Conservation (phyloP, 1,140 invertebrate genomes). For the Apis laboriosa region DNA sequence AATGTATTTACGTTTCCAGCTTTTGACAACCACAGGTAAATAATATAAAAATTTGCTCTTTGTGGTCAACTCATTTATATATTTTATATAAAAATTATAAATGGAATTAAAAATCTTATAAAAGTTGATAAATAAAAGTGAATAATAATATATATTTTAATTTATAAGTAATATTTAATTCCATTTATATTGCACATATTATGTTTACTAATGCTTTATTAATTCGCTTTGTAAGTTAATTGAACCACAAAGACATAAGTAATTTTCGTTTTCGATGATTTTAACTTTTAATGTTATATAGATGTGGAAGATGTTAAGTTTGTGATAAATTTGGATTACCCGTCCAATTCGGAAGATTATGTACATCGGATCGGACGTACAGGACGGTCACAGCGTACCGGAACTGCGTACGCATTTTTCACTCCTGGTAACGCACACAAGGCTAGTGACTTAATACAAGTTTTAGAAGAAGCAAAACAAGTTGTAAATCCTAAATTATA, state of each 20-base stretch:
- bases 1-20: slow-evolving; percentile 81
- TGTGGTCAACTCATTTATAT: slow-evolving; percentile 75
- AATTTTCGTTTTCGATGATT: slow-evolving; percentile 51
- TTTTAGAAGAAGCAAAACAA: slow-evolving; percentile 88
- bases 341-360: slow-evolving; percentile 94
- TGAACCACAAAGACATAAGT: slow-evolving; percentile 78
- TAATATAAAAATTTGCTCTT: slow-evolving; percentile 78
- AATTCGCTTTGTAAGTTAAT: slow-evolving; percentile 75
- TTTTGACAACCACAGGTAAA: slow-evolving; percentile 77
- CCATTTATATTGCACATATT: slow-evolving; percentile 55
- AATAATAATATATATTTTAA: slow-evolving; percentile 8
- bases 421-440: slow-evolving; percentile 89
- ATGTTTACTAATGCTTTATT: slow-evolving; percentile 52
- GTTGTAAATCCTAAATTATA: slow-evolving; percentile 83
- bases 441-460: slow-evolving; percentile 85
- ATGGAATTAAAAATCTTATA: slow-evolving; percentile 55
- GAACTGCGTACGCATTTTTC: slow-evolving; percentile 95
- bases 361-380: slow-evolving; percentile 95
- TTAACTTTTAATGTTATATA: slow-evolving; percentile 77
- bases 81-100: slow-evolving; percentile 58
- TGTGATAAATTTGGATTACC: slow-evolving; percentile 97
- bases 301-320: slow-evolving; percentile 96
- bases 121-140: neutral
- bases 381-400: slow-evolving; percentile 90
- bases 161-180: slow-evolving; percentile 42